phyloP scores from a whole-genome alignment of 2,888 invertebrate genomes.

The Balanococcus diminutus region DNA sequence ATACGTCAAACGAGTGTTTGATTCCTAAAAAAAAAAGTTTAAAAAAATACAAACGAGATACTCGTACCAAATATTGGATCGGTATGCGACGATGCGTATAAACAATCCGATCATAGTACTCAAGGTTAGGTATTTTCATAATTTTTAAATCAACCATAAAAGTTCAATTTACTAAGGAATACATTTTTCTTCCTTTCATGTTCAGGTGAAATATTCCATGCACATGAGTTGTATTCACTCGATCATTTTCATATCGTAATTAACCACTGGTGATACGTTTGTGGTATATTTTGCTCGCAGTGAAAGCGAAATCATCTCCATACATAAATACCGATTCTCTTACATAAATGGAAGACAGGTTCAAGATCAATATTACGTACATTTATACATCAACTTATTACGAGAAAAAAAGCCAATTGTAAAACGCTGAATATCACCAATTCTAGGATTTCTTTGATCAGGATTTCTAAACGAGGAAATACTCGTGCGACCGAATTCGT shows the following conservation, averaged over 20 bases:
- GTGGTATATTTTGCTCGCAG: neutral
- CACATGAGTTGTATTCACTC: neutral
- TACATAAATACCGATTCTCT: neutral
- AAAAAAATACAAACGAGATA: neutral
- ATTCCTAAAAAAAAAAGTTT: neutral
- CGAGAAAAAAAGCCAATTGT: neutral
- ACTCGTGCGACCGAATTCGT: neutral
- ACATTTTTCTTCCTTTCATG: neutral
- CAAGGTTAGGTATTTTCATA: neutral
- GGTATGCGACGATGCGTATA: neutral
- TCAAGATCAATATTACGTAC: neutral
- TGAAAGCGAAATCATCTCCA: neutral
- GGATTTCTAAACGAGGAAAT: neutral
- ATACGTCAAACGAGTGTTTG: neutral
- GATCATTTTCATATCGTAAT: neutral
- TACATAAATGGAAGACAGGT: slow-evolving; percentile 20
- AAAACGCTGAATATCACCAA: neutral
- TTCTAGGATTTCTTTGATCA: neutral
- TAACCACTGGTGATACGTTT: neutral
- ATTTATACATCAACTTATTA: neutral
- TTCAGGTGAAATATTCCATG: neutral
- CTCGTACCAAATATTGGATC: neutral
- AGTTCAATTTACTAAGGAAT: neutral
- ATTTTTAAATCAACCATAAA: neutral
- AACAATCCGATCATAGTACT: neutral